Evolutionary conservation across 2,113 vertebrate genomes (phyloP).

Genomic region (Harpagus bidentatus): DNA sequence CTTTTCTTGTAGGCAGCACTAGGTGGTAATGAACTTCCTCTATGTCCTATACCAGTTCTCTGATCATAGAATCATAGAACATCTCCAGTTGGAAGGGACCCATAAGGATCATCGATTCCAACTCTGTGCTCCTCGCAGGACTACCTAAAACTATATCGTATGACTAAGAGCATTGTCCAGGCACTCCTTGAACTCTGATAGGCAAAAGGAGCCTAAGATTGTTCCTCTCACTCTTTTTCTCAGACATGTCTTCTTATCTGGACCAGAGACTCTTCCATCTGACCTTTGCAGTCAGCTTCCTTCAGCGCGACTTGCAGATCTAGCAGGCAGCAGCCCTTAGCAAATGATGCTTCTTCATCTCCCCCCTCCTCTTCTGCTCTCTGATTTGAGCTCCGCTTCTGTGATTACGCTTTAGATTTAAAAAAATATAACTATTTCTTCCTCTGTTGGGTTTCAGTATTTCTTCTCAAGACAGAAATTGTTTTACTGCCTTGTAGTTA

Average conservation of each 20-base stretch:
- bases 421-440: background rate
- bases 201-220: background rate
- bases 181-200: background rate
- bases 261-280: background rate
- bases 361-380: background rate
- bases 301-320: background rate
- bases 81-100: background rate
- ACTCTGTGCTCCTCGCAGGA: background rate
- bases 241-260: background rate
- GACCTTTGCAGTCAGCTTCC: background rate
- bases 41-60: background rate
- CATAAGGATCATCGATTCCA: background rate
- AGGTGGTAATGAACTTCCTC: background rate
- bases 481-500: background rate
- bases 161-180: background rate
- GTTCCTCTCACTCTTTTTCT: background rate
- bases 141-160: background rate
- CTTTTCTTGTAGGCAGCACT: background rate
- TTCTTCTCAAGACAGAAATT: background rate
- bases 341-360: background rate
- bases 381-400: background rate
- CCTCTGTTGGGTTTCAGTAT: background rate
- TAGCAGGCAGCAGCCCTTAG: background rate
- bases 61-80: background rate
- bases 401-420: background rate